Evolutionary conservation across 2,797 vertebrate species (phyloP).

Genomic region (Pangasius mekongensis): DNA sequence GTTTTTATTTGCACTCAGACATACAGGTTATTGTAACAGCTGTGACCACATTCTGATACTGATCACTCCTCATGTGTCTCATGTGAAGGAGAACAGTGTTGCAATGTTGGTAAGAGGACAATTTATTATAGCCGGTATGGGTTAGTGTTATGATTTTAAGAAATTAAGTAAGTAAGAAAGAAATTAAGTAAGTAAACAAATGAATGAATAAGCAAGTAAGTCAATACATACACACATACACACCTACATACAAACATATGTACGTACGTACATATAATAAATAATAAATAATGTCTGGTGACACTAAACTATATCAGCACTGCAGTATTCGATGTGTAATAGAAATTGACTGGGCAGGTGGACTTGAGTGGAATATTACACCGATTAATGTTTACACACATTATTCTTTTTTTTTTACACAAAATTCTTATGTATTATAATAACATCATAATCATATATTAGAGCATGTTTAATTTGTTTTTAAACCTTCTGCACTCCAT

Average conservation of each 20-base stretch:
- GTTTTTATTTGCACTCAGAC: not conserved
- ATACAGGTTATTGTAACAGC: not conserved
- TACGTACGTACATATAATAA: too few relatives aligned
- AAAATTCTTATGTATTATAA: too few relatives aligned
- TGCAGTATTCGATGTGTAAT: not conserved
- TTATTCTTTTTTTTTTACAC: not conserved
- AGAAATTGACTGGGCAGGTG: not conserved
- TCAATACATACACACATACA: too few relatives aligned
- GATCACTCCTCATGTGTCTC: not conserved
- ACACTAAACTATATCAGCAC: not conserved
- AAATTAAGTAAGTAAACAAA: not conserved
- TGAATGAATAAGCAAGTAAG: too few relatives aligned
- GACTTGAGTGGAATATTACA: not conserved
- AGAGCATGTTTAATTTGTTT: not conserved
- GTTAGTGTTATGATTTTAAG: not conserved
- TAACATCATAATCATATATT: not conserved
- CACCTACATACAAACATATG: too few relatives aligned
- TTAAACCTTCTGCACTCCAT: not conserved
- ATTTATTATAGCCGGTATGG: not conserved
- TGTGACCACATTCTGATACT: constrained; percentile 4
- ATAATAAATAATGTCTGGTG: too few relatives aligned
- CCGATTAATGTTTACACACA: not conserved
- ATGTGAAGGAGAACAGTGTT: too few relatives aligned
- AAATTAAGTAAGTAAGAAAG: not conserved
- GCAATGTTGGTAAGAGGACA: not conserved